Evolutionary conservation across 2,113 vertebrate genomes (phyloP), one percentile per base, ranked within the genome.

Genomic region (Opisthocomus hoazin): DNA sequence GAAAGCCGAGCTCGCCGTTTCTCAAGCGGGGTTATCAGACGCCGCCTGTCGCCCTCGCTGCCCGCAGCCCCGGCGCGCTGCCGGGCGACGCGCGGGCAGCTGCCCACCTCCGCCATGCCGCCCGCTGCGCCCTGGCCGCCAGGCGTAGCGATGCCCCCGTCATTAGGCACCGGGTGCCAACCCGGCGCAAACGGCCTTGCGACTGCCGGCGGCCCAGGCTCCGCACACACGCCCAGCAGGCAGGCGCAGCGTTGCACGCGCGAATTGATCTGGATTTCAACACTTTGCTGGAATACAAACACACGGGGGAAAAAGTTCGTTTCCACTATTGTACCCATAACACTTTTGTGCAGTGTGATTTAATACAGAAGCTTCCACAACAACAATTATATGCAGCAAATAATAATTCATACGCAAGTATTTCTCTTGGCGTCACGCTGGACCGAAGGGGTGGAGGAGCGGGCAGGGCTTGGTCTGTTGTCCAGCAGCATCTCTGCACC

Each of bases 131-230:
- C 84, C 87, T 50, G 18, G 16, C 30, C 58, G 1, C 10, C 0
- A 8, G 23, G 11, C 64, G 1, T 2, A 14, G 3, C 0, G 3
- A 2, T 37, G 63, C n/a, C 29, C 29, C 27, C 14, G 1, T 39
- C 15, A 10, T 27, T 27, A 13, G 26, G 7, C 0, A 6, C 6
- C 0, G n/a, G 80, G 57, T 4, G 5, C 3, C 48, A 0, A 2
- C 11, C n/a, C 45, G 76, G 61, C 84, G 15, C 12, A 0, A 1
- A 14, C 0, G 7, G 46, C 7, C 48, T 30, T 63, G 70, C 74
- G 12, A 7, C 9, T 19, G 84, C 58, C 0, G 0, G 22, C 6
- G 60, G 53, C 65, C 61, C 69, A 15, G 43, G 61, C n/a, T 6
- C 57, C 53, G 80, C 63, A 14, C 51, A 1, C 0, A 1, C 34